phyloP scores from a whole-genome alignment of 2,113 vertebrate species.

The Nesospiza acunhae region DNA sequence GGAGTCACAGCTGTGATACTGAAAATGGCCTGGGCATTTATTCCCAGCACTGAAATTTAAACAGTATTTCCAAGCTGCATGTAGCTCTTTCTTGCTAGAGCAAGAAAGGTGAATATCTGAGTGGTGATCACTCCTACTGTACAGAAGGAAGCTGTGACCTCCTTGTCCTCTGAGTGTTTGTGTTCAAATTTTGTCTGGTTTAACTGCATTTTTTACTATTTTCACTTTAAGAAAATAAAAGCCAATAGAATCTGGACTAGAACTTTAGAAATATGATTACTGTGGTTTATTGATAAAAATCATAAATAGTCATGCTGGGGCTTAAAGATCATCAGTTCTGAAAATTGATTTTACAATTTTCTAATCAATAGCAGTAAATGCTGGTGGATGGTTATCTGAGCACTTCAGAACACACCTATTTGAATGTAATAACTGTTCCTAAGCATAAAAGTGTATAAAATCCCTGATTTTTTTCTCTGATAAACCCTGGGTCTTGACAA shows the following conservation, averaged over 20 bases:
- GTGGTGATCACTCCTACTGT: neutral
- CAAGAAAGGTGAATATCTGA: neutral
- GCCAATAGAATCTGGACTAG: neutral
- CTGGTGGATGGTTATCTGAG: neutral
- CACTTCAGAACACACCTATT: neutral
- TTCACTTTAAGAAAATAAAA: neutral
- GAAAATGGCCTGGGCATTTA: neutral
- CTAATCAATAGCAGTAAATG: conserved; percentile 24
- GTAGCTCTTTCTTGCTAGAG: neutral
- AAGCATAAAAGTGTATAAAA: neutral
- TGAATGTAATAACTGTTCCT: neutral
- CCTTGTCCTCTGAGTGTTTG: neutral
- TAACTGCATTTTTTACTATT: neutral
- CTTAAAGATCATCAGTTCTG: neutral
- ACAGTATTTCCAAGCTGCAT: neutral
- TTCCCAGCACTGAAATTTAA: neutral
- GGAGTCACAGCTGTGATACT: neutral
- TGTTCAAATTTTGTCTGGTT: neutral
- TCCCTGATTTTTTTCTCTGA: neutral
- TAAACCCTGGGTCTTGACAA: neutral
- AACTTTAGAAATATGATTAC: conserved; percentile 14
- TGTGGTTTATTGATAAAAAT: conserved; percentile 31
- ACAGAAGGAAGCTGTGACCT: neutral
- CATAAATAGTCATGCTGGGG: neutral
- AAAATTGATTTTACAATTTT: conserved; percentile 39